These are phyloP conservation scores for Matsumurasca onukii DNA, from an alignment of 1,140 invertebrate genomes.

Conservation along the genomic window DNA sequence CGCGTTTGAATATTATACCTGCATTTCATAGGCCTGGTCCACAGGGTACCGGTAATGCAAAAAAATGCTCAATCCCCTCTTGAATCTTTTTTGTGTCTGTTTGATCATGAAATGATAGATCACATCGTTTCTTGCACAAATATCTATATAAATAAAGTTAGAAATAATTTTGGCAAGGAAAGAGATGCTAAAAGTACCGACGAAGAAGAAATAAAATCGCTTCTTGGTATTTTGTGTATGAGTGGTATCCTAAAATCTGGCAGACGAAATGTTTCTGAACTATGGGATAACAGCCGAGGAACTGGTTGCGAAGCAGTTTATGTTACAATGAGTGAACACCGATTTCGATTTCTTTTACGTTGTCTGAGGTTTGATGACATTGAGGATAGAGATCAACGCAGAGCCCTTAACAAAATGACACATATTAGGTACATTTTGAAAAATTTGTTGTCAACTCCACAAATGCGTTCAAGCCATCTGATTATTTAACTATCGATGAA, in stretches of 20 bases:
- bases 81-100: neutral
- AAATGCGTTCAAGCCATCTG: slow-evolving; percentile 7
- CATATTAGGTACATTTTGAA: slow-evolving; percentile 9
- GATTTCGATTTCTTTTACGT: neutral
- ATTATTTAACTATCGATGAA: slow-evolving; percentile 4
- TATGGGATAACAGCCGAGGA: neutral
- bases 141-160: neutral
- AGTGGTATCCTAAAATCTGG: neutral
- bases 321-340: neutral
- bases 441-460: neutral
- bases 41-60: neutral
- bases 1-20: neutral
- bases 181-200: slow-evolving; percentile 2
- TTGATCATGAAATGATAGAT: neutral
- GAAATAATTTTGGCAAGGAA: neutral
- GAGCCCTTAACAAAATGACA: neutral
- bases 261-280: neutral
- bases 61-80: neutral
- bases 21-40: slow-evolving; percentile 1
- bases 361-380: slow-evolving; percentile 5
- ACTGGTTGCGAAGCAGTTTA: neutral
- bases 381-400: slow-evolving; percentile 3
- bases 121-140: slow-evolving; percentile 2
- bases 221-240: neutral
- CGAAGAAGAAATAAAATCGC: neutral